These are phyloP conservation scores for Hyla sarda DNA, from an alignment of 2,113 vertebrate species.

Conservation along the genomic window DNA sequence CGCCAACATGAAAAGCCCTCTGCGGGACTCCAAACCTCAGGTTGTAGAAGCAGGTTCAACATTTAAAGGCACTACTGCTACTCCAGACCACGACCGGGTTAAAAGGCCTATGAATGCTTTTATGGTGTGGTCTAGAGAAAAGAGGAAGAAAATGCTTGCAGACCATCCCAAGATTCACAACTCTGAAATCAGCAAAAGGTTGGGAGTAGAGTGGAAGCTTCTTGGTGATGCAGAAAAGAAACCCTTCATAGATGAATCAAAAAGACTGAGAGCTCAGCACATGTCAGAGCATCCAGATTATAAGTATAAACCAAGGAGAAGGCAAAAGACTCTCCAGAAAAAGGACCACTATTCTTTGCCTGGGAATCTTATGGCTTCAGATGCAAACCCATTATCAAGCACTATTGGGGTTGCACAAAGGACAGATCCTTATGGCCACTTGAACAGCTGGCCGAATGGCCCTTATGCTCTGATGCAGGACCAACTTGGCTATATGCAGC, in stretches of 20 bases:
- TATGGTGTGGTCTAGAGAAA: constrained; percentile 95
- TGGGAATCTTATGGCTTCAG: constrained; percentile 83
- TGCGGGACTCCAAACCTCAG: constrained; percentile 76
- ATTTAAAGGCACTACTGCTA: constrained; percentile 63
- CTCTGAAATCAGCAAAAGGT: constrained; percentile 73
- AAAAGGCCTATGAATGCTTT: constrained; percentile 98
- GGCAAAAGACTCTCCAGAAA: constrained; percentile 96
- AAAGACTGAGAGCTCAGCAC: constrained; percentile 91
- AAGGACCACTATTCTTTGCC: constrained; percentile 96
- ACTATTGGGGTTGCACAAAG: constrained; percentile 89
- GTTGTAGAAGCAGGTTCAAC: constrained; percentile 62
- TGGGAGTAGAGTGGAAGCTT: constrained; percentile 96
- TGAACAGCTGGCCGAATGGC: constrained; percentile 95
- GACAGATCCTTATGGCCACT: constrained; percentile 90
- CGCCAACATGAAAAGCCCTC: constrained; percentile 85
- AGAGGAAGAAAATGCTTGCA: constrained; percentile 93
- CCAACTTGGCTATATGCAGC: constrained; percentile 91
- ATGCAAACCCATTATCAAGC: constrained; percentile 79
- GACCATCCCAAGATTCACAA: constrained; percentile 94
- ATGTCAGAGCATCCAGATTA: constrained; percentile 99
- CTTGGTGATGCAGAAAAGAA: constrained; percentile 93
- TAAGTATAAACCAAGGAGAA: constrained; percentile 95
- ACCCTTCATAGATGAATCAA: constrained; percentile 97
- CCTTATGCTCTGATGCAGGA: constrained; percentile 95
- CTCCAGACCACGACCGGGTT: constrained; percentile 86